Percentiles rank a stretch among this genome's conserved stretches.
Evolutionary conservation across 2,888 invertebrate species (phyloP).

Genomic region (Leptinotarsa juncta): DNA sequence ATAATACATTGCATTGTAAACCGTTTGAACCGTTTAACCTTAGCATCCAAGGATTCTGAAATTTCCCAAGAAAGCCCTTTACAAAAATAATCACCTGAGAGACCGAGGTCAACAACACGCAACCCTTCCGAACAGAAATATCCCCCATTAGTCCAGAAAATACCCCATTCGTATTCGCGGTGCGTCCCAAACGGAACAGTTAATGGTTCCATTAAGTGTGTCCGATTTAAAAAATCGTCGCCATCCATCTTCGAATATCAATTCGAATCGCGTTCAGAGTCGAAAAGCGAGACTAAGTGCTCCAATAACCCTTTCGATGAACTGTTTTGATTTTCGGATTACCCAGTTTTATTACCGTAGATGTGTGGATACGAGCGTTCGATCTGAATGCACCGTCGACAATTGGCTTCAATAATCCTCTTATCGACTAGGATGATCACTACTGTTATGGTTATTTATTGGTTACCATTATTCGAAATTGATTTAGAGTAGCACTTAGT

Average conservation of each 20-base stretch:
- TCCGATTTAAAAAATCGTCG: conserved; percentile 26
- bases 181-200: conserved; percentile 21
- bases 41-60: too few species aligned
- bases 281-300: conserved; percentile 27
- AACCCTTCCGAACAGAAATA: not conserved
- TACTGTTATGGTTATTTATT: not conserved
- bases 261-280: conserved; percentile 26
- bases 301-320: conserved; percentile 20
- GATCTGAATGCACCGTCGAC: not conserved
- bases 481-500: not conserved
- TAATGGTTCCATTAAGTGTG: conserved; percentile 28
- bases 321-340: conserved; percentile 2
- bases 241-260: conserved; percentile 32
- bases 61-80: too few species aligned
- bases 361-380: not conserved
- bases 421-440: not conserved
- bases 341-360: conserved; percentile 5
- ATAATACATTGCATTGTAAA: too few species aligned
- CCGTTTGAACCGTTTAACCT: too few species aligned
- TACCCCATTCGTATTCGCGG: conserved; percentile 28
- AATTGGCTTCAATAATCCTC: not conserved
- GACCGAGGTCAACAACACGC: not conserved
- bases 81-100: not conserved
- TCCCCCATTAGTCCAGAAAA: conserved; percentile 21
- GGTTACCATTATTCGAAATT: not conserved